A percentile compares a stretch with the other conserved stretches of the same genome.
Evolutionary conservation across 2,797 vertebrate species (phyloP).

Genomic region (Anguilla obscura): DNA sequence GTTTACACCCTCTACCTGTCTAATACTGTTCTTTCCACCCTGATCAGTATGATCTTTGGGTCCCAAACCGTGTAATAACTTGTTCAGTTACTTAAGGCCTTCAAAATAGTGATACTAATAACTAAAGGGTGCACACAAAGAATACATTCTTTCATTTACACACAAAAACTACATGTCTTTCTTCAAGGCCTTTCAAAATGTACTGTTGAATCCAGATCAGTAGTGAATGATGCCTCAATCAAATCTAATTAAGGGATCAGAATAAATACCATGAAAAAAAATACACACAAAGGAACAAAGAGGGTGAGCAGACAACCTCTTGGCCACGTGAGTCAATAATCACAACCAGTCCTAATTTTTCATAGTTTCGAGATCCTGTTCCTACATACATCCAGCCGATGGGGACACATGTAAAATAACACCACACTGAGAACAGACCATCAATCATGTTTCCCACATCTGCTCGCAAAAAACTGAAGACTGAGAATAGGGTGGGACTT

Average conservation of each 20-base stretch:
- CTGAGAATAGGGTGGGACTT: constrained; percentile 3
- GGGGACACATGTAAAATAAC: not conserved
- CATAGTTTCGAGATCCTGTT: constrained; percentile 1
- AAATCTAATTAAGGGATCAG: constrained; percentile 4
- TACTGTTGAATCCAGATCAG: not conserved
- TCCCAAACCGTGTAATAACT: too few relatives aligned
- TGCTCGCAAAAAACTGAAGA: not conserved
- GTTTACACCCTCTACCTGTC: too few relatives aligned
- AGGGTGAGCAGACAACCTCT: not conserved
- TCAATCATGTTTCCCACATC: constrained; percentile 5
- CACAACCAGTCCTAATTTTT: not conserved
- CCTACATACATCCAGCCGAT: not conserved
- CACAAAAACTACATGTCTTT: not conserved
- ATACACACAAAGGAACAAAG: not conserved
- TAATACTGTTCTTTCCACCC: too few relatives aligned
- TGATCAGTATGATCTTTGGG: too few relatives aligned
- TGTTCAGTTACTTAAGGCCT: too few relatives aligned
- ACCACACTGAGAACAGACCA: not conserved
- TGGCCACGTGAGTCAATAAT: not conserved
- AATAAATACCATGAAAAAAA: not conserved
- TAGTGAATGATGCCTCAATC: not conserved
- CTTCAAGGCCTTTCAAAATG: not conserved
- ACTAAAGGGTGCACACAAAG: not conserved
- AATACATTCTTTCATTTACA: not conserved
- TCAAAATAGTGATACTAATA: not conserved